Evolutionary conservation across 2,113 vertebrate genomes (phyloP).

Genomic region (Piliocolobus tephrosceles): DNA sequence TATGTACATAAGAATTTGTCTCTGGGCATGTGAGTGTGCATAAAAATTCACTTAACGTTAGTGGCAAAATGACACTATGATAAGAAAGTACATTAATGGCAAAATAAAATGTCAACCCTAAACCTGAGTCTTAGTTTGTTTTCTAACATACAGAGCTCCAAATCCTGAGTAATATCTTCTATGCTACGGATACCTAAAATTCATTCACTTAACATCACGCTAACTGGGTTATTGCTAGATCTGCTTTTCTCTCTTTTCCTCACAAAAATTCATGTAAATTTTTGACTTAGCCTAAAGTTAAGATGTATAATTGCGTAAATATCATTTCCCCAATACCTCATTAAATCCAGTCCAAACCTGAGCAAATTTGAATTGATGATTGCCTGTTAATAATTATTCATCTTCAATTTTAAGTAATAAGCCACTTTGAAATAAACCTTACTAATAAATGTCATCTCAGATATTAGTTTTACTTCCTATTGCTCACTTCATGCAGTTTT

Average conservation of each 20-base stretch:
- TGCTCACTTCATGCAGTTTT: background rate
- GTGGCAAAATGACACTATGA: background rate
- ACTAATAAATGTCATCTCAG: background rate
- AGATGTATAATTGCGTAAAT: background rate
- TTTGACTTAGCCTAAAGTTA: background rate
- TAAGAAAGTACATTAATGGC: background rate
- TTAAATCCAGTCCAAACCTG: background rate
- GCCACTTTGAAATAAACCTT: slow-evolving; percentile 4
- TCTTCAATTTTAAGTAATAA: slow-evolving; percentile 1
- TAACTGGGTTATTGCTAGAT: background rate
- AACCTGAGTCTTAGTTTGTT: background rate
- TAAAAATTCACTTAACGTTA: background rate
- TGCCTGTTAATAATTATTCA: background rate
- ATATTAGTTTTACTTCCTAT: background rate
- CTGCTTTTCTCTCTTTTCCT: background rate
- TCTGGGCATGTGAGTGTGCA: background rate
- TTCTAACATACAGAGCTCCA: background rate
- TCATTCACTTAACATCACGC: background rate
- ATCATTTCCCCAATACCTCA: slow-evolving; percentile 7
- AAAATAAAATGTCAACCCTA: background rate
- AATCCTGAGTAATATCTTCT: background rate
- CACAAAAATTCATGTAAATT: background rate
- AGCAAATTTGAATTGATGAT: background rate
- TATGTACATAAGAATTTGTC: background rate
- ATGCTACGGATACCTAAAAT: background rate